These are phyloP conservation scores for Danaus melanippus DNA, from an alignment of 1,140 invertebrate species.

Conservation along the genomic window DNA sequence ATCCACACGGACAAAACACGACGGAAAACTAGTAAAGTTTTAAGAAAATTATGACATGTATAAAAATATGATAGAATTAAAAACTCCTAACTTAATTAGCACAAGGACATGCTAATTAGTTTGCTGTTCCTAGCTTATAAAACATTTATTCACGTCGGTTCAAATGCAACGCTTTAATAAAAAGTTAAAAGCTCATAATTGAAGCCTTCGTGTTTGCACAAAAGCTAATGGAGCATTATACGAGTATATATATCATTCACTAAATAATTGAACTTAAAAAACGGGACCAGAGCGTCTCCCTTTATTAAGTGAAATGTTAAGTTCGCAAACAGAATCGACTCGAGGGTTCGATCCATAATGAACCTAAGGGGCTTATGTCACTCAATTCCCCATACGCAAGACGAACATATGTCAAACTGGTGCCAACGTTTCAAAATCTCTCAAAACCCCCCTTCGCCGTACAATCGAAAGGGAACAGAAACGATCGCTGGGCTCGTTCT, in stretches of 20 bases:
- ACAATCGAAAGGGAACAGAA: conserved; percentile 15
- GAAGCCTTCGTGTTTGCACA: too few relatives aligned
- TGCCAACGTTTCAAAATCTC: conserved; percentile 28
- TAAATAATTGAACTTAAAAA: conserved; percentile 5
- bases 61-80: too few relatives aligned
- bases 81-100: too few relatives aligned
- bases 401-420: conserved; percentile 58
- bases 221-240: too few relatives aligned
- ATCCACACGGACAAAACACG: too few relatives aligned
- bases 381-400: conserved; percentile 48
- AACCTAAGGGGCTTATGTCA: conserved; percentile 60
- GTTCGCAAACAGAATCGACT: conserved; percentile 55
- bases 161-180: too few relatives aligned
- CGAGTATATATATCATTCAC: too few relatives aligned
- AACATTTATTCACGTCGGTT: not conserved
- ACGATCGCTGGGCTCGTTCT: conserved; percentile 26
- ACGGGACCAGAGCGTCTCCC: conserved; percentile 28
- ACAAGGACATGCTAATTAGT: too few relatives aligned
- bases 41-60: too few relatives aligned
- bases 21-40: too few relatives aligned
- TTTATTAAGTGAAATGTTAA: conserved; percentile 55
- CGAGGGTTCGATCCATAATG: conserved; percentile 56
- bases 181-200: too few relatives aligned
- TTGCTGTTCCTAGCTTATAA: not conserved
- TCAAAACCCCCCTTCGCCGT: conserved; percentile 13